These are phyloP conservation scores for Papilio machaon DNA, from an alignment of 1,140 invertebrate species.

Conservation along the genomic window DNA sequence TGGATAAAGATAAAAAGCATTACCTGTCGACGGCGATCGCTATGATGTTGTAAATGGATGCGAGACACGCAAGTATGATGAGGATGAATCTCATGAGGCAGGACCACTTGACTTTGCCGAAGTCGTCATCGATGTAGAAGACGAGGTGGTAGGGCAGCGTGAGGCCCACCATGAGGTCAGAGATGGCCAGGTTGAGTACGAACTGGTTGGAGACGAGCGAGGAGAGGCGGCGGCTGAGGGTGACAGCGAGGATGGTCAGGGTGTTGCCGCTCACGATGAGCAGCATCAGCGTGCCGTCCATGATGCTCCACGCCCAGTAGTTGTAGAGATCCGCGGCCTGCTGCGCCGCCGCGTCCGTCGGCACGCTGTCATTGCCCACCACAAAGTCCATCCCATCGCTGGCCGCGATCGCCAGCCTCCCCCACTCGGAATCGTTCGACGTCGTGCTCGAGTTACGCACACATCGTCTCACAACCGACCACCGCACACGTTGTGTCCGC, in stretches of 20 bases:
- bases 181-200: constrained; percentile 88
- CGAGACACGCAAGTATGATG: constrained; percentile 87
- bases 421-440: constrained; percentile 69
- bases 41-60: constrained; percentile 91
- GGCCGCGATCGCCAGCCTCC: constrained; percentile 72
- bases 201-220: constrained; percentile 87
- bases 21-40: constrained; percentile 91
- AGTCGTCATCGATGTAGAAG: constrained; percentile 84
- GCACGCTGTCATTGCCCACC: constrained; percentile 63
- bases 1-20: constrained; percentile 39
- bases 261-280: constrained; percentile 87
- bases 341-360: constrained; percentile 63
- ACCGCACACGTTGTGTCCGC: constrained; percentile 55
- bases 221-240: constrained; percentile 84
- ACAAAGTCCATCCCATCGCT: constrained; percentile 79
- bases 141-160: constrained; percentile 88
- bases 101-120: constrained; percentile 82
- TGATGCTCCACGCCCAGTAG: constrained; percentile 83
- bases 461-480: constrained; percentile 65
- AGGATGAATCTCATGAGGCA: constrained; percentile 88
- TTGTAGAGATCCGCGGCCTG: constrained; percentile 68
- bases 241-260: constrained; percentile 87
- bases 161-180: constrained; percentile 88
- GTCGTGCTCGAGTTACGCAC: constrained; percentile 69
- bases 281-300: constrained; percentile 85